Percentiles rank a stretch among this genome's conserved stretches.
Evolutionary conservation across 2,797 vertebrate genomes (phyloP).

Genomic region (Psittacula echo): DNA sequence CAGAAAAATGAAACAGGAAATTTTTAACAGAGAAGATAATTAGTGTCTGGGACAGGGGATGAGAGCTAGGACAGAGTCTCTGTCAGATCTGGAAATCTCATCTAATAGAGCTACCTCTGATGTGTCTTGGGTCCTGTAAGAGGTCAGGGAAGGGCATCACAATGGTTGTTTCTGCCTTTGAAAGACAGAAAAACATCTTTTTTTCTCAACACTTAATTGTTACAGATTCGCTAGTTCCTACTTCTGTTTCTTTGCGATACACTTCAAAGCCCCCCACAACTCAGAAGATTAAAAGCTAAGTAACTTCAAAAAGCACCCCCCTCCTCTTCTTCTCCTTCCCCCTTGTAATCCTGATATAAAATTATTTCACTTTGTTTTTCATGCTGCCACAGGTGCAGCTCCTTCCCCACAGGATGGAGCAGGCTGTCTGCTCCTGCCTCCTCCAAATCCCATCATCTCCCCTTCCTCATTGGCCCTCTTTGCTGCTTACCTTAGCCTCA

Average conservation of each 20-base stretch:
- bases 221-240: neutral
- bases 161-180: neutral
- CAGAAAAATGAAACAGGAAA: neutral
- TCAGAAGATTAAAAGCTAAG: neutral
- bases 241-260: neutral
- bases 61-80: neutral
- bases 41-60: neutral
- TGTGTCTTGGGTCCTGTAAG: neutral
- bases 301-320: neutral
- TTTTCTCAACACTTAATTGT: neutral
- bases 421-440: neutral
- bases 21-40: neutral
- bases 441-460: fast-evolving
- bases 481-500: neutral
- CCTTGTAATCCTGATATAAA: neutral
- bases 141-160: neutral
- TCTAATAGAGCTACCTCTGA: neutral
- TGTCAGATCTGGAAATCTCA: neutral
- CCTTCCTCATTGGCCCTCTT: neutral
- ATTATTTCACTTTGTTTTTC: neutral
- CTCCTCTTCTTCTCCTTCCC: neutral
- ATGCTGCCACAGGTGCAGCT: neutral
- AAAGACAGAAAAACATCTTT: neutral
- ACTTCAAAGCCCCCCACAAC: neutral
- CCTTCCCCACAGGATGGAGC: neutral